Evolutionary conservation across 2,888 invertebrate genomes (phyloP).

Genomic region (Hypomecis punctinalis): DNA sequence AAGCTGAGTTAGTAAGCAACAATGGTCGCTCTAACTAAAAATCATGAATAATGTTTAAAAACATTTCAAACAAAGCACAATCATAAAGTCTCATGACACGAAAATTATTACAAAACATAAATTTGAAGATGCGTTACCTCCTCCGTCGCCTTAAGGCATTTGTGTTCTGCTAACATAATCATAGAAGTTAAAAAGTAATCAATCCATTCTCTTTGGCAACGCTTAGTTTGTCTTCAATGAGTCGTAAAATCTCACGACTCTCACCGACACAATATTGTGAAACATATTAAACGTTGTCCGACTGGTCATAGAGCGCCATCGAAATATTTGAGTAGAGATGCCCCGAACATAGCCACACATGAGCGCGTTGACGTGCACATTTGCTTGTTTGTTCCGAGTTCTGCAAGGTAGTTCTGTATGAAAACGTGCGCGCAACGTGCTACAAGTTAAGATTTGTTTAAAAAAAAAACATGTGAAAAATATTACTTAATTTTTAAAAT

Average conservation of each 20-base stretch:
- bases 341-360: no score
- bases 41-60: conserved; percentile 19
- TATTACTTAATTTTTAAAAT: no score
- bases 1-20: not conserved
- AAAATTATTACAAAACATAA: conserved; percentile 70
- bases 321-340: no score
- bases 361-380: no score
- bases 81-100: conserved; percentile 55
- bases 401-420: no score
- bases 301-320: conserved; percentile 44
- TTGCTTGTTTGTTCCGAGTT: no score
- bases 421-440: no score
- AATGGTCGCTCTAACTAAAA: not conserved
- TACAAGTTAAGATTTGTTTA: no score
- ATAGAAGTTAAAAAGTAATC: conserved; percentile 83
- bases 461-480: no score
- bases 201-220: conserved; percentile 81
- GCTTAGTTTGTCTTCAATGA: conserved; percentile 78
- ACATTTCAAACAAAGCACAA: conserved; percentile 30
- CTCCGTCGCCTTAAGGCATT: conserved; percentile 68
- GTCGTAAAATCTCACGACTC: conserved; percentile 76
- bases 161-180: conserved; percentile 70
- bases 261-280: conserved; percentile 70
- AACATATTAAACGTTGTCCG: conserved; percentile 62
- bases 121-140: conserved; percentile 64